Evolutionary conservation across 2,113 vertebrate species (phyloP).

Genomic region (Cephalopholis sonnerati): DNA sequence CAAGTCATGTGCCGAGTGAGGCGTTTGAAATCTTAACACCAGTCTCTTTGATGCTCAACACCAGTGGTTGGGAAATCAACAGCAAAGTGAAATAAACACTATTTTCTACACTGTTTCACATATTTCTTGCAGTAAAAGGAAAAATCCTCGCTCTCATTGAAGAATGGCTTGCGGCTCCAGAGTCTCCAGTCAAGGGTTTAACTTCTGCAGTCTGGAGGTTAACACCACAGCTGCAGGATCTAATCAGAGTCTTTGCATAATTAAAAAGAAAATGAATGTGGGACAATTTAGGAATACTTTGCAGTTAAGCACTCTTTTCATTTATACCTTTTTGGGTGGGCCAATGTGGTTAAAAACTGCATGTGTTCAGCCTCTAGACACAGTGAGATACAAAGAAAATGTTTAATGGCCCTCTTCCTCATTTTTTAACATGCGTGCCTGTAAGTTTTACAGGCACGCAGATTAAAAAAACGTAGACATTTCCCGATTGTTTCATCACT

Average conservation of each 20-base stretch:
- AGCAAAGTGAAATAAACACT: neutral
- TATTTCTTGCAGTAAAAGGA: slow-evolving; percentile 10
- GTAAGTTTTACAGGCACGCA: no score
- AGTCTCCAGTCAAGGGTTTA: slow-evolving; percentile 40
- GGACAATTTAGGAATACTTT: slow-evolving; percentile 36
- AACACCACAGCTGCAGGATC: slow-evolving; percentile 39
- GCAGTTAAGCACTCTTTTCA: slow-evolving; percentile 2
- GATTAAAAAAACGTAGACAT: neutral
- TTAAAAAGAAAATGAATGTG: slow-evolving; percentile 42
- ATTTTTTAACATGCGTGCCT: neutral
- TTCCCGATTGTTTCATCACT: neutral
- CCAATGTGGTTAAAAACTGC: neutral
- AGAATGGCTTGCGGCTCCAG: neutral
- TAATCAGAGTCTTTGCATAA: slow-evolving; percentile 59
- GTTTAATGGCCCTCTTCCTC: neutral
- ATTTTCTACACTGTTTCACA: neutral
- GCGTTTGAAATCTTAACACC: neutral
- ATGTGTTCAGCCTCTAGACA: neutral
- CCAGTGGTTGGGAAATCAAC: slow-evolving; percentile 1
- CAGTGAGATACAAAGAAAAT: neutral
- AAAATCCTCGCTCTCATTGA: slow-evolving; percentile 14
- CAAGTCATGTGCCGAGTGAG: neutral
- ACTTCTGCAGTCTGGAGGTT: slow-evolving; percentile 60
- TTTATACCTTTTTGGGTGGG: neutral
- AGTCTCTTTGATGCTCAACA: slow-evolving; percentile 6